Evolutionary conservation across 2,113 vertebrate species (phyloP).

Genomic region (Thryonomys swinderianus): DNA sequence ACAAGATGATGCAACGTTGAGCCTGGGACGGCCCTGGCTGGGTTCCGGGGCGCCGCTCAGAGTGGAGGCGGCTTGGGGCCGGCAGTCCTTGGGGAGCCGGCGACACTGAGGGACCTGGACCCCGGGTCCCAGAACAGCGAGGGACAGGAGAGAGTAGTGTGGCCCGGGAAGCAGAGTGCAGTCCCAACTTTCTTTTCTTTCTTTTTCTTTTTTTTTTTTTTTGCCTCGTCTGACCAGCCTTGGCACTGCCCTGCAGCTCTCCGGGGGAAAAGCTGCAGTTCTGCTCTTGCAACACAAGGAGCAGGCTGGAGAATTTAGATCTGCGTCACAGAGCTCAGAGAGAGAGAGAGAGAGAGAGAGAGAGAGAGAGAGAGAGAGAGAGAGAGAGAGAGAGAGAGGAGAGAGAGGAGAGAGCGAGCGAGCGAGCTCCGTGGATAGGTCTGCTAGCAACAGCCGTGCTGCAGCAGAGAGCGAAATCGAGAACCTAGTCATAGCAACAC

Average conservation of each 20-base stretch:
- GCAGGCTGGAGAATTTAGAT: conserved; percentile 98
- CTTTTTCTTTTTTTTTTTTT: conserved; percentile 81
- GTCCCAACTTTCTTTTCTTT: conserved; percentile 81
- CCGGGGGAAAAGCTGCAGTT: conserved; percentile 91
- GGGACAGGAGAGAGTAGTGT: conserved; percentile 67
- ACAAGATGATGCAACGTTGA: conserved; percentile 45
- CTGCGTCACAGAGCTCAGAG: conserved; percentile 97
- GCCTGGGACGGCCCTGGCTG: neutral
- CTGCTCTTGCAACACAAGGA: conserved; percentile 92
- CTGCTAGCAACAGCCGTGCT: conserved; percentile 93
- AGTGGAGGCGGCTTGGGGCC: conserved; percentile 79
- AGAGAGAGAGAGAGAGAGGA: conserved; percentile 83
- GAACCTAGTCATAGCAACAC: conserved; percentile 87
- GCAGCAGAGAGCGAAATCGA: conserved; percentile 86
- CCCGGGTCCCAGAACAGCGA: conserved; percentile 71
- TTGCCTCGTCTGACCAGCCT: conserved; percentile 86
- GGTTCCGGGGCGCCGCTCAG: conserved; percentile 82
- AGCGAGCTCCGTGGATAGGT: conserved; percentile 90
- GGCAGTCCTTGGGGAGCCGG: conserved; percentile 75
- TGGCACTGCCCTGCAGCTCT: conserved; percentile 89
- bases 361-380: conserved; percentile 86
- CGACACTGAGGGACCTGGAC: conserved; percentile 74
- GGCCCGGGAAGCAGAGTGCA: conserved; percentile 80
- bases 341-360: conserved; percentile 83
- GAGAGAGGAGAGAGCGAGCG: conserved; percentile 83